Base-by-base conservation (phyloP, 2,888 invertebrate species). In the Agrotis clavis region DNA sequence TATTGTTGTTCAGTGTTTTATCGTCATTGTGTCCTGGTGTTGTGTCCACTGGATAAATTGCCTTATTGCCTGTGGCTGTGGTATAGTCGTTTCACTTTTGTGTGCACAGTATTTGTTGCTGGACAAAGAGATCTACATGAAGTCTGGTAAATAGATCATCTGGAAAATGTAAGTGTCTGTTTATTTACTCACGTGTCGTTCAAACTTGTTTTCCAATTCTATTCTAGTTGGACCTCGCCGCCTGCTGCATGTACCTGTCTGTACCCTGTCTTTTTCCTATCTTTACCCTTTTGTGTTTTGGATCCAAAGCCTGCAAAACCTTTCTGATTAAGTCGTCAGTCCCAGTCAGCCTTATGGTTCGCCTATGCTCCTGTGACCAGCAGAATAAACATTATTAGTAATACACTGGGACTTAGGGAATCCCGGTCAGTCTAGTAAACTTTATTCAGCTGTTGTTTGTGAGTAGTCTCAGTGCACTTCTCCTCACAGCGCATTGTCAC, bases 401-500 rank as follows among this genome's bases (percentile, higher is more conserved):
- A n/a, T 35, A 21, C 21, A 14, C 41, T 30, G 18, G 18, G 18
- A 2, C 13, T 47, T 25, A 3, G 19, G 54, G 51, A 62, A 16
- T 57, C 47, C 51, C 72, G n/a, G n/a, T 13, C 3, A 19, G 41
- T 53, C 19, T 18, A 47, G 5, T 11, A 13, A 3, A 25, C 0
- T 14, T 47, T 25, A 9, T 9, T 25, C 18, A 45, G 19, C 48
- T 18, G 16, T 66, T 50, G 50, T 57, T 41, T 56, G 7, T 21
- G 45, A 74, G 53, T 70, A 54, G 71, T 47, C 56, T 65, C 11
- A 18, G 69, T 57, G 67, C 53, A 56, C 21, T 9, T 60, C 30
- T 18, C 6, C 47, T 9, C 60, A 41, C 67, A 71, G 71, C 74
- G 72, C 93, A 90, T 91, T 92, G 91, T 89, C 88, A 72, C 71